Base-by-base conservation (phyloP, 2,888 invertebrate genomes). In the Deilephila porcellus region DNA sequence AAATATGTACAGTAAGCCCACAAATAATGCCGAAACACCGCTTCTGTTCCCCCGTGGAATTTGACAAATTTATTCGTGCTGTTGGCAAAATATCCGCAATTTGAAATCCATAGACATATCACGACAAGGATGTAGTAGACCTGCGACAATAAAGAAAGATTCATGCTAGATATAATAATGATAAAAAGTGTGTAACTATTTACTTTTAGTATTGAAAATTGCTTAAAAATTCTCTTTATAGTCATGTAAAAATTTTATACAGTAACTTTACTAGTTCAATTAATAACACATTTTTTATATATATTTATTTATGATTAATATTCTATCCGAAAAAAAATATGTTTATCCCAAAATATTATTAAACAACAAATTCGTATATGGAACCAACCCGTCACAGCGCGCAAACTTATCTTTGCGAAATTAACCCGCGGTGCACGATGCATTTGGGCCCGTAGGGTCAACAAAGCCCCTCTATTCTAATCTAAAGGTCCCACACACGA, bases 401-500 rank as follows among this genome's bases (percentile, higher is more conserved):
- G 67, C 67, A 52, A 52, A 52, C 45, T 3, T 52, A 67, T 25
- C 25, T 67, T 67, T 67, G 67, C 25, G 3, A 67, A 67, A 14
- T 25, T n/a, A 19, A n/a, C 37, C 37, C 52, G 52, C 20, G 52
- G 14, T 67, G 67, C 67, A 67, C 45, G 45, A 25, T 67, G 67
- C 67, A 67, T 52, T 67, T 52, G 67, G 67, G 67, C 11, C 67
- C 67, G 11, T 67, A 67, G 52, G 67, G 67, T 67, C 67, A 67
- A 67, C 67, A 67, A 67, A 25, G 45, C 52, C 78, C 82, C 82
- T 56, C 56, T 79, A 79, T 76, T 77, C 79, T 84, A 87, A 87
- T 87, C 86, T 87, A 73, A 77, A 82, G 81, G 82, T 76, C 80
- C 81, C 82, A 82, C 82, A 82, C 80, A 82, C 83, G 85, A 84